Evolutionary conservation across 2,888 invertebrate genomes (phyloP).

Genomic region (Nephrotoma guestfalica): DNA sequence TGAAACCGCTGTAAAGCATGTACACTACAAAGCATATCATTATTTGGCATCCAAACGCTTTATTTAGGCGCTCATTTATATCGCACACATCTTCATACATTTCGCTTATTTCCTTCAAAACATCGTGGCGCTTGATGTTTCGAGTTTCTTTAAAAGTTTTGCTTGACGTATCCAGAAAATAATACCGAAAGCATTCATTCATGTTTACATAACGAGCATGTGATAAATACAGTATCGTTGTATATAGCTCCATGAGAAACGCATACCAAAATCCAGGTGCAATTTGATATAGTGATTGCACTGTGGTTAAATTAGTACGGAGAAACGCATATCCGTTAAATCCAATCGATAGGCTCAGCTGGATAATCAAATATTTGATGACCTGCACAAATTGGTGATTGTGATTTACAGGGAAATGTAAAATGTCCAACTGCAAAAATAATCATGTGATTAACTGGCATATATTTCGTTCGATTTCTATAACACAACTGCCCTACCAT

Average conservation of each 20-base stretch:
- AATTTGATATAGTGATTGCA: not conserved
- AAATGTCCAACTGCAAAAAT: not conserved
- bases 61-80: not conserved
- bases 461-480: not conserved
- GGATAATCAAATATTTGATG: not conserved
- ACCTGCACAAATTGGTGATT: not conserved
- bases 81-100: not conserved
- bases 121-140: not conserved
- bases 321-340: not conserved
- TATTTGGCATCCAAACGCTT: not conserved
- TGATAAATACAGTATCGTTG: not conserved
- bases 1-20: not conserved
- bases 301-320: not conserved
- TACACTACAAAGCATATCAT: not conserved
- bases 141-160: not conserved
- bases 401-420: not conserved
- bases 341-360: not conserved
- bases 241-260: not conserved
- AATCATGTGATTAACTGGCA: not conserved
- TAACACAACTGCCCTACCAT: not conserved
- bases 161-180: not conserved
- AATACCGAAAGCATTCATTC: not conserved
- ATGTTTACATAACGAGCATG: not conserved
- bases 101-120: not conserved
- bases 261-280: not conserved